Conservation (phyloP, 2,888 invertebrate species). For the Rhorus exstirpatorius region DNA sequence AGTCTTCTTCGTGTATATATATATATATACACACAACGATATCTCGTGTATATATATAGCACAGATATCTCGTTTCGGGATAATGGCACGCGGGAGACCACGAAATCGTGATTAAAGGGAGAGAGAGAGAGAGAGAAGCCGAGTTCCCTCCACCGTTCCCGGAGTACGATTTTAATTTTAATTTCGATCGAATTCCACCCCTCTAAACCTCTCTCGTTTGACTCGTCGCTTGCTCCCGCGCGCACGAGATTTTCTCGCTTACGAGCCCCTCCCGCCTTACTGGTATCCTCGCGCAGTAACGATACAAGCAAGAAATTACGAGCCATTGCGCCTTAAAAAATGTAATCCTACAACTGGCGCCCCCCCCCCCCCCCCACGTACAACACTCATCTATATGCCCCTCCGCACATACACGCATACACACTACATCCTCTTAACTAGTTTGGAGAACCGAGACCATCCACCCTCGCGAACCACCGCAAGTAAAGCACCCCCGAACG, state of each 20-base stretch:
- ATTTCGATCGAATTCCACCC: constrained; percentile 80
- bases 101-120: constrained; percentile 73
- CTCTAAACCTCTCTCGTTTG: constrained; percentile 61
- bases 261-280: constrained; percentile 8
- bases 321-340: constrained; percentile 77
- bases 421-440: constrained; percentile 81
- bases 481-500: constrained; percentile 72
- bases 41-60: constrained; percentile 15
- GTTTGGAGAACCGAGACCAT: constrained; percentile 76
- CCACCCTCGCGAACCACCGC: constrained; percentile 60
- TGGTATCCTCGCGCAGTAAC: constrained; percentile 52
- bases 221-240: constrained; percentile 54
- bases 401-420: constrained; percentile 47
- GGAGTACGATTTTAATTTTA: constrained; percentile 81
- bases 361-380: constrained; percentile 33
- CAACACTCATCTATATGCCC: constrained; percentile 2
- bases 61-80: constrained; percentile 72
- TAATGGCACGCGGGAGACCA: constrained; percentile 79
- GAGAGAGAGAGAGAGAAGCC: constrained; percentile 40
- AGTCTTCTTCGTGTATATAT: not conserved
- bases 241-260: constrained; percentile 36
- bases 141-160: constrained; percentile 66
- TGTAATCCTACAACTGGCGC: constrained; percentile 75
- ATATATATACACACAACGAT: not conserved
- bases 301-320: constrained; percentile 75